A percentile compares a stretch with the other conserved stretches of the same genome.
These are phyloP conservation scores for Amorpha juglandis DNA, from an alignment of 2,888 invertebrate genomes.

Conservation along the genomic window DNA sequence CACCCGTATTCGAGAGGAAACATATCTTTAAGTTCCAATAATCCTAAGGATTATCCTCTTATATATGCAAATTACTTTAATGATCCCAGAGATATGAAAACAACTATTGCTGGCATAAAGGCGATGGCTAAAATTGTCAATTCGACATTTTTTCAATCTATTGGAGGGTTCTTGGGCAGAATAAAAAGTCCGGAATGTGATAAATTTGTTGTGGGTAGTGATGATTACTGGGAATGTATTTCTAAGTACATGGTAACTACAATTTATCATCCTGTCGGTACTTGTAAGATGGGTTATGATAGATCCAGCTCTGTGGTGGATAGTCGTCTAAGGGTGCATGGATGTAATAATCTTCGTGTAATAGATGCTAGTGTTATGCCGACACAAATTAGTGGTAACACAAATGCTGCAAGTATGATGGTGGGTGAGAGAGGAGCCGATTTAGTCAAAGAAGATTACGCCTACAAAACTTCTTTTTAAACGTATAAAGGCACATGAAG, in stretches of 20 bases:
- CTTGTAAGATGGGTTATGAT: slow-evolving; percentile 84
- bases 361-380: slow-evolving; percentile 87
- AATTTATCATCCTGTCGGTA: slow-evolving; percentile 84
- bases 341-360: slow-evolving; percentile 82
- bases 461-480: neutral
- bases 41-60: slow-evolving; percentile 33
- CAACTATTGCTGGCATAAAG: slow-evolving; percentile 34
- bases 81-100: slow-evolving; percentile 33
- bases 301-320: slow-evolving; percentile 75
- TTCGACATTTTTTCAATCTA: slow-evolving; percentile 33
- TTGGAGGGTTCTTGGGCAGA: slow-evolving; percentile 36
- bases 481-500: neutral
- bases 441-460: slow-evolving; percentile 71
- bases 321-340: slow-evolving; percentile 65
- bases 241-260: slow-evolving; percentile 57
- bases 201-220: slow-evolving; percentile 37
- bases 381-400: slow-evolving; percentile 82
- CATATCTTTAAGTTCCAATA: slow-evolving; percentile 34
- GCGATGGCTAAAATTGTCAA: slow-evolving; percentile 31
- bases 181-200: slow-evolving; percentile 35
- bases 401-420: slow-evolving; percentile 85
- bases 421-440: slow-evolving; percentile 85
- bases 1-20: slow-evolving; percentile 39
- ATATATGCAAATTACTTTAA: slow-evolving; percentile 36
- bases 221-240: slow-evolving; percentile 37